These are phyloP conservation scores for Saccopteryx leptura DNA, from an alignment of 2,113 vertebrate genomes.

Conservation along the genomic window DNA sequence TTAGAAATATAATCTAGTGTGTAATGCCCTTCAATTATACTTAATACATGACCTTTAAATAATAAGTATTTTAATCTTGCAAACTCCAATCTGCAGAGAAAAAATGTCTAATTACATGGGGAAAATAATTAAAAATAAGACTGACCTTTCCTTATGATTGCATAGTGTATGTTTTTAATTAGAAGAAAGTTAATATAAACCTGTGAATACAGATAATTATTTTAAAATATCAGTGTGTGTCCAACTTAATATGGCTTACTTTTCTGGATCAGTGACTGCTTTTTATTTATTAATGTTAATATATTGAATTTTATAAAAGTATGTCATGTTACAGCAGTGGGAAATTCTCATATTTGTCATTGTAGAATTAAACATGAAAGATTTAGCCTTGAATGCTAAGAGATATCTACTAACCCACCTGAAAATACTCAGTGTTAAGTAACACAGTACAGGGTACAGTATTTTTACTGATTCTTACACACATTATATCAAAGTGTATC, in stretches of 20 bases:
- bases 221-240: slow-evolving; percentile 59
- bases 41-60: slow-evolving; percentile 67
- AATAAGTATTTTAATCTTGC: slow-evolving; percentile 64
- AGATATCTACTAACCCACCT: not conserved
- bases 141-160: slow-evolving; percentile 69
- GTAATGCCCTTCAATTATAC: slow-evolving; percentile 16
- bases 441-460: not conserved
- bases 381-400: not conserved
- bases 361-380: slow-evolving; percentile 10
- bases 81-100: slow-evolving; percentile 50
- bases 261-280: slow-evolving; percentile 29
- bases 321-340: slow-evolving; percentile 1
- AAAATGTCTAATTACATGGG: slow-evolving; percentile 65
- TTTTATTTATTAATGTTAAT: slow-evolving; percentile 27
- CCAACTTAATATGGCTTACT: slow-evolving; percentile 28
- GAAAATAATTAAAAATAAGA: slow-evolving; percentile 70
- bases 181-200: slow-evolving; percentile 65
- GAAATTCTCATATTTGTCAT: slow-evolving; percentile 27
- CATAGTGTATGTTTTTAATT: slow-evolving; percentile 64
- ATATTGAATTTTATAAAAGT: slow-evolving; percentile 39
- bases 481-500: not conserved
- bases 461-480: not conserved
- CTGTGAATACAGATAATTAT: slow-evolving; percentile 34
- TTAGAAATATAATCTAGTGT: not conserved
- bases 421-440: not conserved